These are phyloP conservation scores for Pissodes strobi DNA, from an alignment of 1,140 invertebrate species.

Conservation along the genomic window DNA sequence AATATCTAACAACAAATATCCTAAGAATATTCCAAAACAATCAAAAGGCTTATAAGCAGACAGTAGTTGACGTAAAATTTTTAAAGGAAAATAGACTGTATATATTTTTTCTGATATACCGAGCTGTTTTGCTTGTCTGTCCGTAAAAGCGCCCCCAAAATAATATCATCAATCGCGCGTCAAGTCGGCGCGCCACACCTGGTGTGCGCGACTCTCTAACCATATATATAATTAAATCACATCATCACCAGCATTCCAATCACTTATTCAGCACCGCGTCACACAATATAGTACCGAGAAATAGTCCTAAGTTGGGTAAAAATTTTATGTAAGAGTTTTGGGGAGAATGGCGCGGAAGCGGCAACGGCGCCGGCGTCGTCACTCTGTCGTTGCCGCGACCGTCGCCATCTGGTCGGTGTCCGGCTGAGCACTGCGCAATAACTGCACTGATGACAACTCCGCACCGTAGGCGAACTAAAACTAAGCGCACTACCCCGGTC, in stretches of 20 bases:
- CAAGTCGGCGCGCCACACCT: neutral
- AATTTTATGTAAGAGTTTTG: constrained; percentile 53
- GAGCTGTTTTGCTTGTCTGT: too few relatives aligned
- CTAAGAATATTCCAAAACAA: too few relatives aligned
- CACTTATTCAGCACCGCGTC: constrained; percentile 32
- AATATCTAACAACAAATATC: too few relatives aligned
- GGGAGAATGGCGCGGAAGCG: neutral
- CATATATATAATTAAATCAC: constrained; percentile 14
- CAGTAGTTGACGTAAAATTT: too few relatives aligned
- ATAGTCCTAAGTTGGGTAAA: constrained; percentile 45
- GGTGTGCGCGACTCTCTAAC: neutral
- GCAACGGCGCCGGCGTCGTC: neutral
- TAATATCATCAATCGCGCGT: constrained; percentile 14
- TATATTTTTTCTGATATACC: too few relatives aligned
- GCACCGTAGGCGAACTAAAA: constrained; percentile 12
- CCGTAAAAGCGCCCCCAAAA: too few relatives aligned
- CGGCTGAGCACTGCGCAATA: constrained; percentile 49
- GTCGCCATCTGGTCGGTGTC: constrained; percentile 38
- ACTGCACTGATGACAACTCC: constrained; percentile 15
- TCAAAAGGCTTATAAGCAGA: too few relatives aligned
- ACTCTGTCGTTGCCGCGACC: neutral
- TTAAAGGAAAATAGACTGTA: too few relatives aligned
- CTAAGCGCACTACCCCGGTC: neutral
- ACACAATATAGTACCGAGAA: constrained; percentile 53
- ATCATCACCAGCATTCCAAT: constrained; percentile 8